Conservation (phyloP, 2,888 invertebrate genomes). For the Eristalis intricaria region DNA sequence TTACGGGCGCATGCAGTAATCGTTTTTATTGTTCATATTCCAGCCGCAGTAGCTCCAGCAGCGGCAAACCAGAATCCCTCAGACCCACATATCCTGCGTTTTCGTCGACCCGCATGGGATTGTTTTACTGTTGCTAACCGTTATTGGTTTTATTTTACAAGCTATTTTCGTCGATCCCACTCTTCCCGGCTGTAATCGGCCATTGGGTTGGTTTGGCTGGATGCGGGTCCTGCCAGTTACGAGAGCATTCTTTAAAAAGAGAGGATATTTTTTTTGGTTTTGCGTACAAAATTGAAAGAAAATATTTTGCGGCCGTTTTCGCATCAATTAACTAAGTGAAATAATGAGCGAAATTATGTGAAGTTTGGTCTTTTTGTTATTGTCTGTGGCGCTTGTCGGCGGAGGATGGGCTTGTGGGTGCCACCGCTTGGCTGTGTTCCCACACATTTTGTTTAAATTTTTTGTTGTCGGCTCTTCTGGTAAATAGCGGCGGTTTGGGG, state of each 20-base stretch:
- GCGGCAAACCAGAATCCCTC: background rate
- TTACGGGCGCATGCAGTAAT: constrained; percentile 59
- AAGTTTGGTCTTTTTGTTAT: constrained; percentile 7
- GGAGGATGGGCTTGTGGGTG: background rate
- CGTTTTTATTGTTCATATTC: constrained; percentile 62
- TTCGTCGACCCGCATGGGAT: constrained; percentile 1
- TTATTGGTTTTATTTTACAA: constrained; percentile 19
- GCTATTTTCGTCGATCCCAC: constrained; percentile 52
- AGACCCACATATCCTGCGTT: background rate
- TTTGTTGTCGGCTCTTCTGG: constrained; percentile 7
- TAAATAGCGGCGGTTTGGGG: background rate
- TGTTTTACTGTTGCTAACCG: constrained; percentile 29
- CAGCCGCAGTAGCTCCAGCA: background rate
- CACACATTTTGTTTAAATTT: constrained; percentile 13
- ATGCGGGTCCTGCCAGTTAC: constrained; percentile 7
- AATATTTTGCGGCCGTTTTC: constrained; percentile 57
- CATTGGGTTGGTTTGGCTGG: background rate
- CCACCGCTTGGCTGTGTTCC: background rate
- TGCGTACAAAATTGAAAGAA: constrained; percentile 13
- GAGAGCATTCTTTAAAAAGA: constrained; percentile 42
- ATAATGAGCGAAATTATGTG: constrained; percentile 58
- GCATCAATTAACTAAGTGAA: constrained; percentile 67
- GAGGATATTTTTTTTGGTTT: constrained; percentile 2
- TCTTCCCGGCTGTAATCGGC: background rate
- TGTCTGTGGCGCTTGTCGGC: background rate